These are phyloP conservation scores for Aspidapion aeneum DNA, from an alignment of 2,888 invertebrate genomes.

Conservation along the genomic window DNA sequence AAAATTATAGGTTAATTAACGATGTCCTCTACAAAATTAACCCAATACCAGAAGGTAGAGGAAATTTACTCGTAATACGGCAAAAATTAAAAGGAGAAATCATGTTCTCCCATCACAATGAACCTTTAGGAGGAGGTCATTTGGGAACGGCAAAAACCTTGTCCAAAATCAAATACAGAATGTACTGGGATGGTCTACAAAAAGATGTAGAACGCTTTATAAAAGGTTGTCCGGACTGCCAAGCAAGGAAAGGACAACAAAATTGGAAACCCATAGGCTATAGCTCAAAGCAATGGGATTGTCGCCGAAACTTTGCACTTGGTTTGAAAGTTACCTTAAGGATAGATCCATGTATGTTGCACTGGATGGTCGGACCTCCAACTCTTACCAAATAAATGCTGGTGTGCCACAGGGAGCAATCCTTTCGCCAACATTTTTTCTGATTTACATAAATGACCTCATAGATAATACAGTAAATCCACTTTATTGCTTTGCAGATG, in stretches of 20 bases:
- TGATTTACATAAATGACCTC: too few species aligned
- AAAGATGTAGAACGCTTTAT: constrained; percentile 22
- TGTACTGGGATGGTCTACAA: constrained; percentile 24
- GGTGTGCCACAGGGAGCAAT: too few species aligned
- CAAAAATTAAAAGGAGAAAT: constrained; percentile 21
- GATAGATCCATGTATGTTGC: too few species aligned
- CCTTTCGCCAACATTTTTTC: too few species aligned
- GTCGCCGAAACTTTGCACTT: too few species aligned
- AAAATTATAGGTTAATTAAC: constrained; percentile 21
- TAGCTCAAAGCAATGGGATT: too few species aligned
- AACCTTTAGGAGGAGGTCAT: constrained; percentile 24
- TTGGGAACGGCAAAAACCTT: constrained; percentile 25
- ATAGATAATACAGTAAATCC: too few species aligned
- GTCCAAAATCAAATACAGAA: constrained; percentile 24
- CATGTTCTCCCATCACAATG: constrained; percentile 23
- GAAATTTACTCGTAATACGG: constrained; percentile 27
- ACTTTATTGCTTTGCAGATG: too few species aligned
- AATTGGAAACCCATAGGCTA: constrained; percentile 22
- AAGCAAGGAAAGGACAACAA: constrained; percentile 24
- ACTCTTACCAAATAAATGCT: too few species aligned
- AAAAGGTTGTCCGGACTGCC: constrained; percentile 25
- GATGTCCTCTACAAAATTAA: constrained; percentile 24
- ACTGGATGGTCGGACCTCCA: too few species aligned
- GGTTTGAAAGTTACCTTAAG: too few species aligned
- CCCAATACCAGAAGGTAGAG: constrained; percentile 7